phyloP scores from a whole-genome alignment of 2,113 vertebrate genomes.

The Ptyas mucosa region DNA sequence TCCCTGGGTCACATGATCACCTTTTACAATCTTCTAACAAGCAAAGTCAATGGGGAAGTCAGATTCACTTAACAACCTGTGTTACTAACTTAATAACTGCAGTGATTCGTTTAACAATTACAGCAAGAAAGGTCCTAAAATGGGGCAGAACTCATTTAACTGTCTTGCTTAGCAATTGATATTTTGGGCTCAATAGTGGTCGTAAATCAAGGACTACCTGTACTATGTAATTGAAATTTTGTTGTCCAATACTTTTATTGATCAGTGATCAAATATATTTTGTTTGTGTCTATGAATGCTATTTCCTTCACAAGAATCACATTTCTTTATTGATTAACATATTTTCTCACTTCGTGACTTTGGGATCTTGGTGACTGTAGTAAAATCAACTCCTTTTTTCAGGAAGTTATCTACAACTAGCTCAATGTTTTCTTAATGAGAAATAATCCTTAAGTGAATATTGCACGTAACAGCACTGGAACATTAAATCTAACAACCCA shows the following conservation, averaged over 20 bases:
- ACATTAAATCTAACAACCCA: neutral
- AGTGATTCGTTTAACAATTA: too few relatives aligned
- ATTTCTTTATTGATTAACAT: neutral
- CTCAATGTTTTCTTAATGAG: neutral
- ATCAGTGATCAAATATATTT: neutral
- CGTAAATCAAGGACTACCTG: too few relatives aligned
- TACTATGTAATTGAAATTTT: neutral
- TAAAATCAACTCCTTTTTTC: neutral
- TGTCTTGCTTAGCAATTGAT: too few relatives aligned
- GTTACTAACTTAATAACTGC: too few relatives aligned
- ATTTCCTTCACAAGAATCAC: neutral
- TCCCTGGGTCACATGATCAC: too few relatives aligned
- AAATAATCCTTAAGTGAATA: neutral
- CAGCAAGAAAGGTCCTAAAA: too few relatives aligned
- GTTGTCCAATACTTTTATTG: neutral
- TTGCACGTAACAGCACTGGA: neutral
- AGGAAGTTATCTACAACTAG: neutral
- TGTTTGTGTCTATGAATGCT: neutral
- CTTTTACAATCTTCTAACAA: too few relatives aligned
- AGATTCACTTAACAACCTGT: too few relatives aligned
- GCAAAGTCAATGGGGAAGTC: too few relatives aligned
- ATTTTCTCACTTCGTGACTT: neutral
- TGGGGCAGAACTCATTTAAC: too few relatives aligned
- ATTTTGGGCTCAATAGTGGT: too few relatives aligned
- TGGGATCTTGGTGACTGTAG: neutral